These are phyloP conservation scores for Plotosus lineatus DNA, from an alignment of 2,113 vertebrate genomes.

Conservation along the genomic window DNA sequence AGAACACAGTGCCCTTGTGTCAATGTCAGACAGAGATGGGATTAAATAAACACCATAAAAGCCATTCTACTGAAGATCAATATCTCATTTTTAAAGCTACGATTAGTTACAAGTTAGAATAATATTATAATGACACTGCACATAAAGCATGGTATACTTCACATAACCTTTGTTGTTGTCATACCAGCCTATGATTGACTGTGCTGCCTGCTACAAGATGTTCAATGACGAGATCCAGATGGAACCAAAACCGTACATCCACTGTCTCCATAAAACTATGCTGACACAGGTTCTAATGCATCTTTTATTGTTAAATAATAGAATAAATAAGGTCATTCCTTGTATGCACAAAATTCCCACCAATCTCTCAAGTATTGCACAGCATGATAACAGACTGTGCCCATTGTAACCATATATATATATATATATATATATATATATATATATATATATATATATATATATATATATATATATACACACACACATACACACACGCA, in stretches of 20 bases:
- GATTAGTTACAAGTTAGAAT: neutral
- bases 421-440: no score
- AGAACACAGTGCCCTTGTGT: neutral
- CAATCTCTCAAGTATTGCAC: neutral
- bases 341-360: neutral
- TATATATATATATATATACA: no score
- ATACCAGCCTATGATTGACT: conserved; percentile 72
- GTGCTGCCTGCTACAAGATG: conserved; percentile 70
- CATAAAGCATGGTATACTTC: neutral
- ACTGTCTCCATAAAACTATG: conserved; percentile 67
- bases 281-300: conserved; percentile 63
- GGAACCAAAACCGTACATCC: conserved; percentile 66
- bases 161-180: neutral
- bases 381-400: neutral
- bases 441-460: no score
- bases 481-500: no score
- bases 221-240: conserved; percentile 59
- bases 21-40: neutral
- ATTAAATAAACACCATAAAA: neutral
- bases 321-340: neutral
- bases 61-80: neutral
- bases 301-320: neutral
- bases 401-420: neutral
- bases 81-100: neutral
- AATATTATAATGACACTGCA: neutral